Evolutionary conservation across 1,140 invertebrate species (phyloP), one percentile per base, ranked within the genome.

Genomic region (Drosophila lacteicornis): DNA sequence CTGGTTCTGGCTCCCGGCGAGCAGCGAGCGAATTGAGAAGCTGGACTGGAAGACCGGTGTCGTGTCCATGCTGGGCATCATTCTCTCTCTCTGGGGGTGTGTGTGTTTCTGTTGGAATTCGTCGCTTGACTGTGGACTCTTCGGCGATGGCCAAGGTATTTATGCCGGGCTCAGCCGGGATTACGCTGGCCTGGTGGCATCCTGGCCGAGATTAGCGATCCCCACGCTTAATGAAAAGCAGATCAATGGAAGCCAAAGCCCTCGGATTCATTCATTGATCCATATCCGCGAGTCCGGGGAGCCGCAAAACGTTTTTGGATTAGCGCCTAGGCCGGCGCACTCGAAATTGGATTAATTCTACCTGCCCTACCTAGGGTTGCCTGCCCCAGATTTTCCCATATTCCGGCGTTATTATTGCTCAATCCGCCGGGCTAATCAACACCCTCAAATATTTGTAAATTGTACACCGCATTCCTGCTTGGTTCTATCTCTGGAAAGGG

Each of bases 201-300:
- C 66, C 59, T 82, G 49, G 55, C n/a, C 11, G 58, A 15, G 69
- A 84, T 76, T 76, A 68, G 56, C 27, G 47, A 63, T 42, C 46
- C 50, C 43, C 17, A n/a, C 8, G 51, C 66, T 62, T 69, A 55
- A 47, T 49, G 40, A 58, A 51, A 40, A 63, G 61, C 77, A 75
- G 82, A 85, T 85, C 79, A 81, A 86, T 85, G 79, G 71, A 86
- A 85, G 47, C 82, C 82, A 86, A 85, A 85, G 47, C 82, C 82
- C n/a, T 43, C 33, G 82, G 82, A 85, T 85, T 85, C 82, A 85
- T 85, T 85, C 82, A 85, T 79, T 85, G 82, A 85, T 85, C 81
- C 65, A 53, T 30, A 65, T 46, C 38, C 63, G 45, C 47, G 15
- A 22, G 49, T 15, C 53, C 27, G 19, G 53, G 17, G 40, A 30